phyloP scores from a whole-genome alignment of 2,113 vertebrate genomes.

The Eublepharis macularius region DNA sequence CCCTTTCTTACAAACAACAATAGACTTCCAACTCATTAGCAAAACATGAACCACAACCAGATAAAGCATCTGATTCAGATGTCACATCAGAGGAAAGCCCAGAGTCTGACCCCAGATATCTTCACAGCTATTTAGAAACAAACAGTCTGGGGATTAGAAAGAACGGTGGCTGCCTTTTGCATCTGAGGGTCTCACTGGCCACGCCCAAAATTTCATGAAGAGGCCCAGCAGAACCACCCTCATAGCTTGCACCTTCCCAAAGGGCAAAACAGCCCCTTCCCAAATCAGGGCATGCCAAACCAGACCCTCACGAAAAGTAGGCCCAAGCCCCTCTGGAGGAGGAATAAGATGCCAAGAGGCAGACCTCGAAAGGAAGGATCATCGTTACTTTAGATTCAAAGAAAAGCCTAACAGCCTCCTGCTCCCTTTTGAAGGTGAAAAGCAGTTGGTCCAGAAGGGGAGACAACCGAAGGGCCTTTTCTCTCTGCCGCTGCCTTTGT shows the following conservation, averaged over 20 bases:
- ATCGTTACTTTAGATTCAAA: neutral
- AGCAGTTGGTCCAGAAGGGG: neutral
- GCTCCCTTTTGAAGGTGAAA: neutral
- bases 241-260: too few relatives aligned
- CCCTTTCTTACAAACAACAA: too few relatives aligned
- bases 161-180: neutral
- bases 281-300: neutral
- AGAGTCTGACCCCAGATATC: too few relatives aligned
- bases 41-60: too few relatives aligned
- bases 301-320: neutral
- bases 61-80: too few relatives aligned
- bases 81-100: too few relatives aligned
- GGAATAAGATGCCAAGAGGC: neutral
- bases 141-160: neutral
- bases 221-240: too few relatives aligned
- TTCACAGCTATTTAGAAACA: neutral
- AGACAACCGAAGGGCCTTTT: too few relatives aligned
- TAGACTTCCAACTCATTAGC: too few relatives aligned
- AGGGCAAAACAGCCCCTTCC: neutral
- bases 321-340: neutral
- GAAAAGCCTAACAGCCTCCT: neutral
- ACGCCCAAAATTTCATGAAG: neutral
- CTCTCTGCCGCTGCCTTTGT: neutral
- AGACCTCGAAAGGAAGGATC: neutral
- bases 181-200: neutral